Evolutionary conservation across 2,888 invertebrate genomes (phyloP).

Genomic region (Epinotia nisella): DNA sequence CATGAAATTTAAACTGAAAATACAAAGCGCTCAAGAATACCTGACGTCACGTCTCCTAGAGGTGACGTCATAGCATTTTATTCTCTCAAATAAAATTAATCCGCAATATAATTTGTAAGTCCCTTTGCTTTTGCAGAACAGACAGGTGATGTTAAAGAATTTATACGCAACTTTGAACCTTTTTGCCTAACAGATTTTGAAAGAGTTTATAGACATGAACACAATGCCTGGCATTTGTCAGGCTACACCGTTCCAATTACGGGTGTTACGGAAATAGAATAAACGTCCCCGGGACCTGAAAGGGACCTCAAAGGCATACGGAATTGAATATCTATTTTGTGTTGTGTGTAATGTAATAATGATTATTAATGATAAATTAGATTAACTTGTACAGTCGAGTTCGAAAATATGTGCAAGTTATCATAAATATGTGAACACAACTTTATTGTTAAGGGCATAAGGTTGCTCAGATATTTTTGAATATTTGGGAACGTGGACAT

Average conservation of each 20-base stretch:
- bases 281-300: slow-evolving; percentile 2
- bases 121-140: neutral
- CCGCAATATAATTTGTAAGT: neutral
- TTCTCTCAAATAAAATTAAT: neutral
- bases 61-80: slow-evolving; percentile 25
- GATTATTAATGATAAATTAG: neutral
- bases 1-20: slow-evolving; percentile 4
- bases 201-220: neutral
- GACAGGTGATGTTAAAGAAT: neutral
- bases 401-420: no score
- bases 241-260: slow-evolving; percentile 21
- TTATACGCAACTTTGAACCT: neutral
- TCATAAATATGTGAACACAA: no score
- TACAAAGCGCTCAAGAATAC: slow-evolving; percentile 8
- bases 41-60: slow-evolving; percentile 11
- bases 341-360: neutral
- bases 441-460: no score
- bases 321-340: slow-evolving; percentile 6
- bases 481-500: no score
- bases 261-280: slow-evolving; percentile 19
- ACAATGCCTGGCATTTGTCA: slow-evolving; percentile 15
- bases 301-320: slow-evolving; percentile 7
- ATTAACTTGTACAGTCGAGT: no score
- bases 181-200: neutral
- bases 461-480: no score